Conservation (phyloP, 2,797 vertebrate genomes). For the Mus minutoides region DNA sequence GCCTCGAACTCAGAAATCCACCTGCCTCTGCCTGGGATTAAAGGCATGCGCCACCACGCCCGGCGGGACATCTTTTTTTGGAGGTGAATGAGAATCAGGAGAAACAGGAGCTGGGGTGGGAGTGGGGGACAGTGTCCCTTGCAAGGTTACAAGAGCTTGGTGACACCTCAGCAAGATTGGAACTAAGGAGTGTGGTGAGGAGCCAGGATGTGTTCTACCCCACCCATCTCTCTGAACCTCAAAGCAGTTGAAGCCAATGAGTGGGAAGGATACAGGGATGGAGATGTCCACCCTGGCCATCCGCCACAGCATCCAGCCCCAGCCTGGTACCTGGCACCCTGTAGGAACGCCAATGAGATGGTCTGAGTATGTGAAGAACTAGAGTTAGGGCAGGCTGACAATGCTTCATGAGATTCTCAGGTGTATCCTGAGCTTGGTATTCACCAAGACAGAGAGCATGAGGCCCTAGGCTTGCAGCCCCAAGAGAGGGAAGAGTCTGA, state of each 20-base stretch:
- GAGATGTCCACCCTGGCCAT: not conserved
- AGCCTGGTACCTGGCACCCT: not conserved
- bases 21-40: no score
- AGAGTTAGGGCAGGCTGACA: not conserved
- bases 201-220: not conserved
- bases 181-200: not conserved
- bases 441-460: not conserved
- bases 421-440: not conserved
- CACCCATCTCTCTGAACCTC: not conserved
- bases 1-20: no score
- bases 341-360: not conserved
- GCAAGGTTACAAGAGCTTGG: not conserved
- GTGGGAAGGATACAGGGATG: not conserved
- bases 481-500: not conserved
- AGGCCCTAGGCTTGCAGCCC: not conserved
- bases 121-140: not conserved
- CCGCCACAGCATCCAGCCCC: not conserved
- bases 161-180: not conserved
- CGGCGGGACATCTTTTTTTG: constrained; percentile 75
- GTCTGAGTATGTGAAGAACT: not conserved
- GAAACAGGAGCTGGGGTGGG: constrained; percentile 28
- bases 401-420: not conserved
- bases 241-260: not conserved
- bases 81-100: constrained; percentile 72
- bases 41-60: no score